phyloP scores from a whole-genome alignment of 1,140 invertebrate genomes.

The Anastatus disparis region DNA sequence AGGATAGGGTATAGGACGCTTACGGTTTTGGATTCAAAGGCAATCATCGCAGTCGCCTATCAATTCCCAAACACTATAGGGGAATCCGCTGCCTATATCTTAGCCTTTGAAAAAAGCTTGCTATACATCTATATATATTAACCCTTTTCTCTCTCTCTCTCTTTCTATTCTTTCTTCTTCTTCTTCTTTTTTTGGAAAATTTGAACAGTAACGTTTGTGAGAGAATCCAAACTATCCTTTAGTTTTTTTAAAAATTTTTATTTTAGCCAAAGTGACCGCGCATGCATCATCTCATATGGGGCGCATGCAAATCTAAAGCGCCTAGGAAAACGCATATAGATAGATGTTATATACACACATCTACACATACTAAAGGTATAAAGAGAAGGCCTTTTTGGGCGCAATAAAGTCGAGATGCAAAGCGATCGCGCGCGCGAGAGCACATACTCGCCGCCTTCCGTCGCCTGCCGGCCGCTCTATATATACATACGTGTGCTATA shows the following conservation, averaged over 20 bases:
- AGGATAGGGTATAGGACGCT: too few species aligned
- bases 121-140: too few species aligned
- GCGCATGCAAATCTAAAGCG: constrained; percentile 47
- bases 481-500: too few species aligned
- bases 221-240: not conserved
- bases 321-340: not conserved
- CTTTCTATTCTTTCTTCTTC: too few species aligned
- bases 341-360: not conserved
- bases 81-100: constrained; percentile 25
- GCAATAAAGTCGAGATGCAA: constrained; percentile 62
- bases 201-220: constrained; percentile 4
- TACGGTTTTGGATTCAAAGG: constrained; percentile 29
- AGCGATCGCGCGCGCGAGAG: constrained; percentile 53
- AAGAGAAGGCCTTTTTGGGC: constrained; percentile 43
- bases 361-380: not conserved
- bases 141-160: too few species aligned
- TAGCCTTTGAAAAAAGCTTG: constrained; percentile 27
- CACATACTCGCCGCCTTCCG: too few species aligned
- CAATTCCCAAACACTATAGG: constrained; percentile 22
- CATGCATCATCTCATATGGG: constrained; percentile 40
- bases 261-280: constrained; percentile 35
- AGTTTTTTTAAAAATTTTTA: too few species aligned
- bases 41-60: constrained; percentile 30
- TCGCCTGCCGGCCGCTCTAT: constrained; percentile 49
- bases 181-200: too few species aligned